phyloP scores from a whole-genome alignment of 2,888 invertebrate genomes.

The Acheta domesticus region DNA sequence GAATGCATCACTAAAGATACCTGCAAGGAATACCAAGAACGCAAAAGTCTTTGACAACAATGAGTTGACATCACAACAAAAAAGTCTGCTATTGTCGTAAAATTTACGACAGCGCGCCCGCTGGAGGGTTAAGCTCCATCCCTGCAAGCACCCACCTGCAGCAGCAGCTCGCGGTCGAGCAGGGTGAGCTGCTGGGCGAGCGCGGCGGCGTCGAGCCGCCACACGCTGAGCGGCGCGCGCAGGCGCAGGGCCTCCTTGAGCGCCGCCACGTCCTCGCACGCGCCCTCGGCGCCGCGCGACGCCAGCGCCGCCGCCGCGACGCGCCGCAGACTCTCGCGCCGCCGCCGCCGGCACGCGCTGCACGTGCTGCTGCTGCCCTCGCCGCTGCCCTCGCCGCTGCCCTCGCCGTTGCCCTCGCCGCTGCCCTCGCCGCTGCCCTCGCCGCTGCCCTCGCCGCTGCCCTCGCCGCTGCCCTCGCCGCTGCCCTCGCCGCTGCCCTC shows the following conservation, averaged over 20 bases:
- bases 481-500: too few species aligned
- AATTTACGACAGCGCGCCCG: too few species aligned
- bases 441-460: too few species aligned
- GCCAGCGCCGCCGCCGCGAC: background rate
- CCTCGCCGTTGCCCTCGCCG: background rate
- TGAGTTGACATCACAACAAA: too few species aligned
- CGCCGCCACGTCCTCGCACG: background rate
- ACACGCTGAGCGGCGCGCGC: conserved; percentile 45
- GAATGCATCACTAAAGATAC: too few species aligned
- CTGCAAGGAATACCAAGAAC: too few species aligned
- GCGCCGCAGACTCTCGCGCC: background rate
- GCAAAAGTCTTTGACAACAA: too few species aligned
- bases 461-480: too few species aligned
- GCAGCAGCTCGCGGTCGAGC: conserved; percentile 54
- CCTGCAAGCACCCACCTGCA: conserved; percentile 43
- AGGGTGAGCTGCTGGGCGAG: conserved; percentile 54
- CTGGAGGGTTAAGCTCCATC: too few species aligned
- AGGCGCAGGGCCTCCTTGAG: background rate
- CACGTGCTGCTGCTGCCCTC: background rate
- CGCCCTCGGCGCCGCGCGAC: background rate
- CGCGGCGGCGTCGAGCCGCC: conserved; percentile 55
- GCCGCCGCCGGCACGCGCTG: background rate
- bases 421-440: too few species aligned
- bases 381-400: background rate
- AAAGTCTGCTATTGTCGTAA: too few species aligned